Evolutionary conservation across 2,797 vertebrate species (phyloP).

Genomic region (Propithecus perrieri): DNA sequence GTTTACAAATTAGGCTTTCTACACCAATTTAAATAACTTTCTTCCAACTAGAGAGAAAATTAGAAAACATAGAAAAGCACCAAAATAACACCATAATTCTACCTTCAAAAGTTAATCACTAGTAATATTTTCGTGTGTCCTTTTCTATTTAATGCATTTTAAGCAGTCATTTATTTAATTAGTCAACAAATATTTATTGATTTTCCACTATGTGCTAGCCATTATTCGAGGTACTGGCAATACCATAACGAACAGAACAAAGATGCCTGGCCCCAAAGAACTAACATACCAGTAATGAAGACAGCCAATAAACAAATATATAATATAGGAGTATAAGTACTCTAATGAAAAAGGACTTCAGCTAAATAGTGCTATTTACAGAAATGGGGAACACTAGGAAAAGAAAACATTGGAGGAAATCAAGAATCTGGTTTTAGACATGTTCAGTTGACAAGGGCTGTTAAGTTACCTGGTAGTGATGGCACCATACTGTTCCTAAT

Average conservation of each 20-base stretch:
- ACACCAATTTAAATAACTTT: conserved; percentile 31
- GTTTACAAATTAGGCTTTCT: conserved; percentile 25
- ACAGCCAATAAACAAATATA: background rate
- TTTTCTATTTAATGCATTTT: conserved; percentile 32
- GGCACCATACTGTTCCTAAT: background rate
- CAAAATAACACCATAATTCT: conserved; percentile 29
- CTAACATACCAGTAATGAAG: background rate
- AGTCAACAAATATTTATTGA: conserved; percentile 26
- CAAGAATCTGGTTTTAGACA: background rate
- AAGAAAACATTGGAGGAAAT: background rate
- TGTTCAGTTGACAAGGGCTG: background rate
- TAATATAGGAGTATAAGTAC: background rate
- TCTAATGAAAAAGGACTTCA: background rate
- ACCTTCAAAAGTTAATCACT: background rate
- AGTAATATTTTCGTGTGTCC: background rate
- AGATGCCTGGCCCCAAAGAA: background rate
- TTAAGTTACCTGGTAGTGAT: background rate
- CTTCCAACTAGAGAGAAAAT: background rate
- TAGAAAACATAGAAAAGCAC: background rate
- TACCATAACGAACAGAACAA: background rate
- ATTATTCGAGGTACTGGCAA: background rate
- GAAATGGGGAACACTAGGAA: background rate
- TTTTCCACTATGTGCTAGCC: background rate
- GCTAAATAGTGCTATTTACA: background rate
- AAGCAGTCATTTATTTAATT: background rate